These are phyloP conservation scores for Plusia festucae DNA, from an alignment of 2,888 invertebrate genomes.

Conservation along the genomic window DNA sequence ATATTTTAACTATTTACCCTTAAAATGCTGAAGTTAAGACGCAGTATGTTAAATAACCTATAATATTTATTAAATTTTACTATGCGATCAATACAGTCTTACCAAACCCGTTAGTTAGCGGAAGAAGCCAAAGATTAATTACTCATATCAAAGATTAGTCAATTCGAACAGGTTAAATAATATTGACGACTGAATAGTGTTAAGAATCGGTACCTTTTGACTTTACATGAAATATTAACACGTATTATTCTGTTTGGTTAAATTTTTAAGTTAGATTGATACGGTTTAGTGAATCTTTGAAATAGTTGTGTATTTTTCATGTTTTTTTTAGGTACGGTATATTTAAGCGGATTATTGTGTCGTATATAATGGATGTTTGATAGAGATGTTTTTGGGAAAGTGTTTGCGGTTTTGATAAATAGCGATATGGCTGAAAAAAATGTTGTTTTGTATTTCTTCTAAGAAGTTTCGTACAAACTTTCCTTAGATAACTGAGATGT, in stretches of 20 bases:
- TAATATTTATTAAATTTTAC: slow-evolving; percentile 15
- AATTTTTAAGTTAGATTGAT: slow-evolving; percentile 23
- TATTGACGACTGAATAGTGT: slow-evolving; percentile 48
- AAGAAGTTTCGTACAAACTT: neutral
- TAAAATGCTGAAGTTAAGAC: neutral
- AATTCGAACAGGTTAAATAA: slow-evolving; percentile 49
- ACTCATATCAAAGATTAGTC: slow-evolving; percentile 69
- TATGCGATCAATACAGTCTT: slow-evolving; percentile 9
- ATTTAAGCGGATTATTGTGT: slow-evolving; percentile 34
- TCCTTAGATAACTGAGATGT: no score
- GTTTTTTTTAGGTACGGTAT: slow-evolving; percentile 14
- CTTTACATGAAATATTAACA: slow-evolving; percentile 29
- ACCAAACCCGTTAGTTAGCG: slow-evolving; percentile 73
- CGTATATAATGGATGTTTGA: slow-evolving; percentile 5
- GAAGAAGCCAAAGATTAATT: slow-evolving; percentile 80
- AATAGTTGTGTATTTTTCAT: slow-evolving; percentile 22
- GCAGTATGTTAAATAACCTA: neutral
- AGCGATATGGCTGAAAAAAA: neutral
- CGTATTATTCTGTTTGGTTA: slow-evolving; percentile 14
- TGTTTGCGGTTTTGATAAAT: neutral
- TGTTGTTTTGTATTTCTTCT: neutral
- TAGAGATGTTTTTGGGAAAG: neutral
- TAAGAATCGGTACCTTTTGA: slow-evolving; percentile 15
- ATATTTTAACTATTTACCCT: no score
- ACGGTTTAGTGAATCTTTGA: slow-evolving; percentile 16